These are phyloP conservation scores for Sisor rabdophorus DNA, from an alignment of 2,113 vertebrate genomes.

Conservation along the genomic window DNA sequence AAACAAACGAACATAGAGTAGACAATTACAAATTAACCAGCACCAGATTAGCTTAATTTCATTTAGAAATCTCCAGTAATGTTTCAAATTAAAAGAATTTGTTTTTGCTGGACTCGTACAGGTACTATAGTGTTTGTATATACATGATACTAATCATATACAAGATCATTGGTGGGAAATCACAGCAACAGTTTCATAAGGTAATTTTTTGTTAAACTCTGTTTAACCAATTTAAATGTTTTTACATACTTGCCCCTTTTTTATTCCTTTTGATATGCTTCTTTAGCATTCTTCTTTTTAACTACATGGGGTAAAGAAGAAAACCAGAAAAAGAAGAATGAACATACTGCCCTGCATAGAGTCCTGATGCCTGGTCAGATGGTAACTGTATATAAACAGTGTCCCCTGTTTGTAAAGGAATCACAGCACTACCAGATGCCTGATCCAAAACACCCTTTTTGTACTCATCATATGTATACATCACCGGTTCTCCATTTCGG, in stretches of 20 bases:
- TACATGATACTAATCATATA: constrained; percentile 33
- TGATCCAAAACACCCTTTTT: constrained; percentile 95
- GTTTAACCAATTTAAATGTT: constrained; percentile 6
- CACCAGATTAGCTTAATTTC: constrained; percentile 25
- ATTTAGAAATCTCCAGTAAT: constrained; percentile 9
- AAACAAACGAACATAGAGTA: constrained; percentile 12
- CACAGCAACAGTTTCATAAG: constrained; percentile 17
- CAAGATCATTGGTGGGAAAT: background rate
- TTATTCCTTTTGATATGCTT: background rate
- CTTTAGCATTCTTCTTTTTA: background rate
- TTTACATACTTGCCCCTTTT: background rate
- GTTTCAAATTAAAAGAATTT: background rate
- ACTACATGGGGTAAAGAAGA: constrained; percentile 50
- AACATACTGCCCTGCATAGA: constrained; percentile 93
- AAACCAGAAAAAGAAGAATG: constrained; percentile 79
- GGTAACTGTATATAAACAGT: constrained; percentile 89
- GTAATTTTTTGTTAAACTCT: constrained; percentile 12
- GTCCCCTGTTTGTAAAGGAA: constrained; percentile 83
- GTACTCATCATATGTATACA: constrained; percentile 97
- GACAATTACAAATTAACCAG: constrained; percentile 26
- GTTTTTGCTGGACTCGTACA: constrained; percentile 22
- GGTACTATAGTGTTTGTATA: constrained; percentile 17
- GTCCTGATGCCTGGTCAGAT: constrained; percentile 92
- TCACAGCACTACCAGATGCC: constrained; percentile 91
- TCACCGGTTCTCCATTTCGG: constrained; percentile 92